Percentiles rank a stretch among this genome's conserved stretches.
Evolutionary conservation across 2,797 vertebrate species (phyloP).

Genomic region (Dicrostonyx torquatus): DNA sequence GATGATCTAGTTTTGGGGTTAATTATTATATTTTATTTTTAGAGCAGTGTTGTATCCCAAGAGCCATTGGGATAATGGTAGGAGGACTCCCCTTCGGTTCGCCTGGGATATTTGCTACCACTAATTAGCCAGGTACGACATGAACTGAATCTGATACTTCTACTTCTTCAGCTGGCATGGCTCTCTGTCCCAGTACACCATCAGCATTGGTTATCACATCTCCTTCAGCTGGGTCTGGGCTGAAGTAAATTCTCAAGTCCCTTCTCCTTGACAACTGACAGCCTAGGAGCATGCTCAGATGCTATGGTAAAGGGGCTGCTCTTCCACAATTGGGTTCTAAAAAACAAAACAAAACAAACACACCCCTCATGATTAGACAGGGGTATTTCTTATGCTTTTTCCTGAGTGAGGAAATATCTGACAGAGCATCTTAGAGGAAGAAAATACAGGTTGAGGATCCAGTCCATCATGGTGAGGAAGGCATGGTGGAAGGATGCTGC

Average conservation of each 20-base stretch:
- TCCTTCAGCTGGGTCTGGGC: neutral
- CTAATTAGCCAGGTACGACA: neutral
- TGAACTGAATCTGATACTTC: neutral
- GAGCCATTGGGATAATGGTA: neutral
- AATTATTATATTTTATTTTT: conserved; percentile 39
- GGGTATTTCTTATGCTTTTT: neutral
- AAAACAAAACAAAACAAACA: too few relatives aligned
- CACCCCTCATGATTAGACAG: neutral
- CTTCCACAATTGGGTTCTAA: too few relatives aligned
- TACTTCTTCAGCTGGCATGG: neutral
- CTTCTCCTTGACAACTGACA: neutral
- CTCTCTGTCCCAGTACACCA: neutral
- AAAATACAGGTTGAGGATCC: neutral
- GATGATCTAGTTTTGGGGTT: neutral
- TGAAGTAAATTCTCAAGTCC: neutral
- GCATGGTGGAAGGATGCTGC: neutral
- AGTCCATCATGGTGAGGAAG: neutral
- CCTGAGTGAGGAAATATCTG: neutral
- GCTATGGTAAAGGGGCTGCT: neutral
- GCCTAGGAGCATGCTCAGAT: neutral
- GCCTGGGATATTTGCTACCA: neutral
- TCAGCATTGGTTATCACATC: neutral
- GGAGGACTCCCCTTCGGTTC: neutral
- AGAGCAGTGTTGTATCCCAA: neutral
- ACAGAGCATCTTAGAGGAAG: neutral